Conservation (phyloP, 2,113 vertebrate species). For the Acrocephalus kingi region DNA sequence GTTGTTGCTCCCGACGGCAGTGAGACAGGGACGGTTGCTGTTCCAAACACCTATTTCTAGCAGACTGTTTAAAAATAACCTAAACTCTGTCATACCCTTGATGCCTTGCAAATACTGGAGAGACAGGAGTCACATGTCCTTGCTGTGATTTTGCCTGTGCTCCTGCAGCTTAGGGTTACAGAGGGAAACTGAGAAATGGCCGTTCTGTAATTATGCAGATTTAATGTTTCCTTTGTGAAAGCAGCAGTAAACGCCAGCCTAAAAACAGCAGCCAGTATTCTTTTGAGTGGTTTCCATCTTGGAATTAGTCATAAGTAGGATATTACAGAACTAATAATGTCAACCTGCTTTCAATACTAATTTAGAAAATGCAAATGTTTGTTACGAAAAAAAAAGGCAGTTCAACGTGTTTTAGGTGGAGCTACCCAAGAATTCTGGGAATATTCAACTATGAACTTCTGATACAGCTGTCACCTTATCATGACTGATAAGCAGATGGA, state of each 20-base stretch:
- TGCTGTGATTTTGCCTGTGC: background rate
- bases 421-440: background rate
- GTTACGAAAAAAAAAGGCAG: background rate
- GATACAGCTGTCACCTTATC: background rate
- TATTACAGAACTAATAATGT: background rate
- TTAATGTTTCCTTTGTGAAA: background rate
- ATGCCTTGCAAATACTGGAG: background rate
- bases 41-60: conserved; percentile 20
- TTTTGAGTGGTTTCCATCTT: background rate
- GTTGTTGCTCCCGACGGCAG: background rate
- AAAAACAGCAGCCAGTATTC: background rate
- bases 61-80: conserved; percentile 51
- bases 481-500: background rate
- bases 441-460: background rate
- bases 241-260: background rate
- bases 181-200: background rate
- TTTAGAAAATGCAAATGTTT: background rate
- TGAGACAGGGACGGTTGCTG: fast-evolving
- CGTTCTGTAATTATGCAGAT: background rate
- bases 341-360: background rate
- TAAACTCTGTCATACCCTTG: background rate
- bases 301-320: background rate
- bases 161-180: background rate
- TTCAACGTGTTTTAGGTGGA: background rate
- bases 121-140: background rate